Evolutionary conservation across 1,140 invertebrate species (phyloP).

Genomic region (Halyomorpha halys): DNA sequence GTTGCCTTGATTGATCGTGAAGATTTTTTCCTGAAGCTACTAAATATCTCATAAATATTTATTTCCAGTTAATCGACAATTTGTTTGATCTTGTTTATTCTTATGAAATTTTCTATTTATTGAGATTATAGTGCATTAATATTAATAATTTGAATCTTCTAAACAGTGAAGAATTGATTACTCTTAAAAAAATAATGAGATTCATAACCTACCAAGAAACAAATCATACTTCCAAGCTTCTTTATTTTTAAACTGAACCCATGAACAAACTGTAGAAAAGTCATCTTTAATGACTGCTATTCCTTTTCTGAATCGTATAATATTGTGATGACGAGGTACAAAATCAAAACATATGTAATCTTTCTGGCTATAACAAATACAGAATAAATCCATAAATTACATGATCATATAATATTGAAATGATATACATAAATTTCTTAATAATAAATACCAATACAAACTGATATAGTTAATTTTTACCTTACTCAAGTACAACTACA

Average conservation of each 20-base stretch:
- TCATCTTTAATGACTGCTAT: slow-evolving; percentile 79
- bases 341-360: slow-evolving; percentile 97
- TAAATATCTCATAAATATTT: too few relatives aligned
- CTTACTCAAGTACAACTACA: too few relatives aligned
- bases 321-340: slow-evolving; percentile 87
- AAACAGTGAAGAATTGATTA: too few relatives aligned
- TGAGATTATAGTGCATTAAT: too few relatives aligned
- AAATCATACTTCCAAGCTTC: slow-evolving; percentile 81
- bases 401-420: not conserved
- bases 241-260: slow-evolving; percentile 80
- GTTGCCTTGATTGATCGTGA: too few relatives aligned
- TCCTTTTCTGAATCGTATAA: slow-evolving; percentile 86
- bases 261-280: slow-evolving; percentile 85
- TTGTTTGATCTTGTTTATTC: too few relatives aligned
- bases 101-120: too few relatives aligned
- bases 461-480: too few relatives aligned
- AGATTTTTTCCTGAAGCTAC: too few relatives aligned
- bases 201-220: slow-evolving; percentile 49
- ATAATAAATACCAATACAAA: not conserved
- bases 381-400: not conserved
- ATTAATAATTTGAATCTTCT: too few relatives aligned
- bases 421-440: not conserved
- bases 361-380: slow-evolving; percentile 65
- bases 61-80: too few relatives aligned
- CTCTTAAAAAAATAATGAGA: not conserved